Conservation (phyloP, 2,888 invertebrate species). For the Nesidiocoris tenuis region DNA sequence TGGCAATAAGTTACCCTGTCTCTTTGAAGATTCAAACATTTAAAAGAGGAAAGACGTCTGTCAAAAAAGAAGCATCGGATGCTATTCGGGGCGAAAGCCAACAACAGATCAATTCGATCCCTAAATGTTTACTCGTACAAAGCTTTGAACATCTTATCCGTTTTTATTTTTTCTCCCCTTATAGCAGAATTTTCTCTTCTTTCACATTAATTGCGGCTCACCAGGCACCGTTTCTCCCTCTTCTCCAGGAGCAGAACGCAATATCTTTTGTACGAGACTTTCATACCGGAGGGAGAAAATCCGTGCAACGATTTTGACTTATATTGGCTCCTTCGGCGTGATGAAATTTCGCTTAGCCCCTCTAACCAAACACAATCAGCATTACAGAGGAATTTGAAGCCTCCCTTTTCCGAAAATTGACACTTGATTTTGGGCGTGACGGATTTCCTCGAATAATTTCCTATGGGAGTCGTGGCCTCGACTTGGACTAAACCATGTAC, state of each 20-base stretch:
- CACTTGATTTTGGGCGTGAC: no score
- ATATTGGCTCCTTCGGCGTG: neutral
- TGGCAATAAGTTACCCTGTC: neutral
- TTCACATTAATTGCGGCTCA: neutral
- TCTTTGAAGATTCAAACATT: neutral
- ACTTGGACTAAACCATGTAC: no score
- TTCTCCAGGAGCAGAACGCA: neutral
- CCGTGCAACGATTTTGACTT: neutral
- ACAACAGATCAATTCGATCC: neutral
- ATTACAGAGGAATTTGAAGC: neutral
- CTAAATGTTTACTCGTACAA: neutral
- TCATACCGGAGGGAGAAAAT: neutral
- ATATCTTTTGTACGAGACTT: neutral
- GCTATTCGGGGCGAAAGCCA: neutral
- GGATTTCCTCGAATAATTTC: no score
- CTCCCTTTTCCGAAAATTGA: no score
- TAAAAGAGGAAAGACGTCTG: neutral
- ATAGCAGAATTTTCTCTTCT: neutral
- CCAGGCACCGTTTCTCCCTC: neutral
- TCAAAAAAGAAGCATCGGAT: neutral
- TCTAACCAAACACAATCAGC: neutral
- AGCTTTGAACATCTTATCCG: neutral
- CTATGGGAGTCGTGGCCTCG: no score
- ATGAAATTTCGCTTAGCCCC: neutral
- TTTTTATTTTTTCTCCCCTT: neutral